A percentile compares a stretch with the other conserved stretches of the same genome.
Evolutionary conservation across 1,140 invertebrate genomes (phyloP).

Genomic region (Limonius californicus): DNA sequence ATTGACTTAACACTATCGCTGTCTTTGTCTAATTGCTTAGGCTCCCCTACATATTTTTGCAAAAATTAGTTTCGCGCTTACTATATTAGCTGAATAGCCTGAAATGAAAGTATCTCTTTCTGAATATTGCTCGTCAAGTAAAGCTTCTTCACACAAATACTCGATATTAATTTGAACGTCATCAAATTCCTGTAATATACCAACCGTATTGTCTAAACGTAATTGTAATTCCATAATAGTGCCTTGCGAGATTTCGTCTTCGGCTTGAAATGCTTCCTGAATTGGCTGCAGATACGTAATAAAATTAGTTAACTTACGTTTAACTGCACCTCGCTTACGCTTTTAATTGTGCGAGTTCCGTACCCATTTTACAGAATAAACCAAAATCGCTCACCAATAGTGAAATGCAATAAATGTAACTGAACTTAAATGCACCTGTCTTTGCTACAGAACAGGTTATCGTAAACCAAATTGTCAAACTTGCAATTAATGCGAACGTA

Average conservation of each 20-base stretch:
- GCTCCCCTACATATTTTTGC: too few relatives aligned
- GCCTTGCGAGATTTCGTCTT: neutral
- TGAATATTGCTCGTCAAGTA: neutral
- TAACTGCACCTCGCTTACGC: slow-evolving; percentile 2
- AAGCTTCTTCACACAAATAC: neutral
- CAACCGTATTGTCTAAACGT: neutral
- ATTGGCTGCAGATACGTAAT: neutral
- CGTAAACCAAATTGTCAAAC: too few relatives aligned
- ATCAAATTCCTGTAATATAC: neutral
- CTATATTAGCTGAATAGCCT: neutral
- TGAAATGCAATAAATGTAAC: too few relatives aligned
- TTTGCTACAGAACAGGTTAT: too few relatives aligned
- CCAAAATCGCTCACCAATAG: too few relatives aligned
- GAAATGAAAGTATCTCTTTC: slow-evolving; percentile 6
- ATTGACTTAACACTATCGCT: too few relatives aligned
- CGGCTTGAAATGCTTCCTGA: neutral
- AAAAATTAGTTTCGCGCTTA: neutral
- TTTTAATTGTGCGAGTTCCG: neutral
- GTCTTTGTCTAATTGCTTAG: too few relatives aligned
- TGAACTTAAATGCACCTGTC: too few relatives aligned
- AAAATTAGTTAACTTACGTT: neutral
- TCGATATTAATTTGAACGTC: slow-evolving; percentile 9
- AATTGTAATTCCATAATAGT: neutral
- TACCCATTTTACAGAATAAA: neutral
- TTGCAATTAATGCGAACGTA: too few relatives aligned